These are phyloP conservation scores for Diorhabda elongata DNA, from an alignment of 1,140 invertebrate species.

Conservation along the genomic window DNA sequence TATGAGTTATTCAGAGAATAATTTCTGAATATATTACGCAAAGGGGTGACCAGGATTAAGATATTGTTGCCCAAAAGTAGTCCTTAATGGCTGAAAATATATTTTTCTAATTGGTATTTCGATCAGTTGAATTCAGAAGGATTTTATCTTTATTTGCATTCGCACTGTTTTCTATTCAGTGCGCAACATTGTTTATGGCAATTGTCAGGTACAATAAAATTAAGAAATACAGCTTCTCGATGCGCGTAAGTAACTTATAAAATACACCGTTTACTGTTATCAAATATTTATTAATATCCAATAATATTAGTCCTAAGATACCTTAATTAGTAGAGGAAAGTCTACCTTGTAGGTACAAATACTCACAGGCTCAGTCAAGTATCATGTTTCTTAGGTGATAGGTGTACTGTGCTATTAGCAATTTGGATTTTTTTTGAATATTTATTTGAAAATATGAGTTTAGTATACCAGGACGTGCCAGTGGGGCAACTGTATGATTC, in stretches of 20 bases:
- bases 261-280: neutral
- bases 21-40: too few species aligned
- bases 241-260: neutral
- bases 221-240: neutral
- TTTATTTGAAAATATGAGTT: conserved; percentile 22
- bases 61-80: too few species aligned
- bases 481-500: conserved; percentile 28
- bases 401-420: neutral
- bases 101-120: too few species aligned
- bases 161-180: neutral
- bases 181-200: neutral
- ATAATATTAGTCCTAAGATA: conserved; percentile 1
- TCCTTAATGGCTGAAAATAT: too few species aligned
- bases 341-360: neutral
- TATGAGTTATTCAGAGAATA: too few species aligned
- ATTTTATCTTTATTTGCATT: too few species aligned
- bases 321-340: neutral
- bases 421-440: neutral
- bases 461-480: conserved; percentile 23
- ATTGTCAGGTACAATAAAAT: conserved; percentile 3
- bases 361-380: neutral
- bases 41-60: too few species aligned
- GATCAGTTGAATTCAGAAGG: too few species aligned
- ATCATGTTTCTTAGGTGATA: neutral
- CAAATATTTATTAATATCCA: conserved; percentile 3